phyloP scores from a whole-genome alignment of 1,140 invertebrate genomes.

The Euwallacea fornicatus region DNA sequence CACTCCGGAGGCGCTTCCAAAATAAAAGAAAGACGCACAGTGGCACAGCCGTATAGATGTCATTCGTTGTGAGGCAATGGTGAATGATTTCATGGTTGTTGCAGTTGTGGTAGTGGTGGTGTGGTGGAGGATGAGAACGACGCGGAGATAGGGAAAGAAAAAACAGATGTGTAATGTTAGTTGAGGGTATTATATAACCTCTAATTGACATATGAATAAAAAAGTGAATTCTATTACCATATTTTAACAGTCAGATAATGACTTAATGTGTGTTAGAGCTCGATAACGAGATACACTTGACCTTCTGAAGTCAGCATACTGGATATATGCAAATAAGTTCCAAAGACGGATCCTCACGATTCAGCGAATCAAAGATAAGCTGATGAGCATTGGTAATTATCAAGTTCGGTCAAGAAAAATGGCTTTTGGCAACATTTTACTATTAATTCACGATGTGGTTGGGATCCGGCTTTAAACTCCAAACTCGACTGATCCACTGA shows the following conservation, averaged over 20 bases:
- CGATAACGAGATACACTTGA: no score
- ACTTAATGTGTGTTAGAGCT: no score
- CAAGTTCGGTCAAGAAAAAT: no score
- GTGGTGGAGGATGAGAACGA: background rate
- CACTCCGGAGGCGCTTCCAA: conserved; percentile 54
- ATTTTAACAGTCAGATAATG: background rate
- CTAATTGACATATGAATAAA: background rate
- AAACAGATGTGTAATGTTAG: conserved; percentile 1
- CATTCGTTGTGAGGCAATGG: conserved; percentile 11
- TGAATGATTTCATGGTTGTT: conserved; percentile 10
- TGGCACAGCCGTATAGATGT: conserved; percentile 42
- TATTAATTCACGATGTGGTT: no score
- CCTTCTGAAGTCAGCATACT: no score
- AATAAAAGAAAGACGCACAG: conserved; percentile 48
- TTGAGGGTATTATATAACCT: background rate
- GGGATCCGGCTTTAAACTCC: no score
- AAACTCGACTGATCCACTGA: no score
- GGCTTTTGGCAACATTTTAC: no score
- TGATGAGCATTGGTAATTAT: no score
- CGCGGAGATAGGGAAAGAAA: background rate
- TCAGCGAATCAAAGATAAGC: no score
- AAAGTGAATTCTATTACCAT: background rate
- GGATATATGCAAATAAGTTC: no score
- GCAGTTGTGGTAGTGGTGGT: background rate
- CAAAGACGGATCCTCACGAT: no score